phyloP scores from a whole-genome alignment of 2,888 invertebrate genomes.

The Tortricodes alternella region DNA sequence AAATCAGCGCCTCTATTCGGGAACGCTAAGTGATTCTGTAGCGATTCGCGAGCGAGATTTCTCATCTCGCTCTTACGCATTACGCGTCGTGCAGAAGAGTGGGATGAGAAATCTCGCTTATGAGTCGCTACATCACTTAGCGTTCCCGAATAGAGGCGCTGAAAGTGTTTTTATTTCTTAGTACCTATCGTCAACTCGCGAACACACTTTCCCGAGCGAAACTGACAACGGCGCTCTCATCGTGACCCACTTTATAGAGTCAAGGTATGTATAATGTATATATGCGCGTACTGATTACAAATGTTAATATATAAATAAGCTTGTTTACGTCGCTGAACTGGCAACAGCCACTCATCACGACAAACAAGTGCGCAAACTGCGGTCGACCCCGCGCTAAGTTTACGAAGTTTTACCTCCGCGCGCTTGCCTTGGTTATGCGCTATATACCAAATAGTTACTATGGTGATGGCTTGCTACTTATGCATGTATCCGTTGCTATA shows the following conservation, averaged over 20 bases:
- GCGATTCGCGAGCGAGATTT: too few relatives aligned
- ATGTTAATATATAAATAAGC: constrained; percentile 5
- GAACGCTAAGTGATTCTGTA: too few relatives aligned
- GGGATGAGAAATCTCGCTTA: too few relatives aligned
- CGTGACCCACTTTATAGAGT: not conserved
- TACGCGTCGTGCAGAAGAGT: too few relatives aligned
- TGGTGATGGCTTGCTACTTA: not conserved
- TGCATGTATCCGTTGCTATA: not conserved
- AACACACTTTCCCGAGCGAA: not conserved
- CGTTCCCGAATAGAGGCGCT: too few relatives aligned
- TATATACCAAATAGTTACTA: not conserved
- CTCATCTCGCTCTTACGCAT: too few relatives aligned
- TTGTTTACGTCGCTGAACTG: constrained; percentile 8
- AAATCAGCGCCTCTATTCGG: too few relatives aligned
- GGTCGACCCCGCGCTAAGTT: constrained; percentile 18
- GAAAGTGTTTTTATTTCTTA: too few relatives aligned
- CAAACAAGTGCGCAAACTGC: constrained; percentile 8
- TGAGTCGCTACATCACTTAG: too few relatives aligned
- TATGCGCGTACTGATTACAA: not conserved
- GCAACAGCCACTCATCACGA: constrained; percentile 20
- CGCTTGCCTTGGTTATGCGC: not conserved
- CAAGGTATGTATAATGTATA: not conserved
- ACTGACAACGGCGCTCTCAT: not conserved
- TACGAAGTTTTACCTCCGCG: not conserved
- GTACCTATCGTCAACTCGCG: not conserved